These are phyloP conservation scores for Hucho hucho DNA, from an alignment of 2,113 vertebrate genomes.

Conservation along the genomic window DNA sequence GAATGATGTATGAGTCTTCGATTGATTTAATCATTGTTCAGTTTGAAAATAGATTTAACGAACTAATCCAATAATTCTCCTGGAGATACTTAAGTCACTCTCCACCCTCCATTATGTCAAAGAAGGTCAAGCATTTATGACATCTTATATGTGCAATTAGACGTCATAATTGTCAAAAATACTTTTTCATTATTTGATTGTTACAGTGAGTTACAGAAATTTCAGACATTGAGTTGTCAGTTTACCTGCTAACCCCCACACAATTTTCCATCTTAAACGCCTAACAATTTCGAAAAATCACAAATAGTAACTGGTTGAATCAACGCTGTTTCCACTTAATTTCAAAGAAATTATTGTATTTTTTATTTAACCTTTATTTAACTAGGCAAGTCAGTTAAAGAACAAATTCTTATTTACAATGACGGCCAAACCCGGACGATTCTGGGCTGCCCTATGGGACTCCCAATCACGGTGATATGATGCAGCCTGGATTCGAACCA, in stretches of 20 bases:
- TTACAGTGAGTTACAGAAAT: not conserved
- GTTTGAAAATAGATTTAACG: not conserved
- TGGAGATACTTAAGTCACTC: not conserved
- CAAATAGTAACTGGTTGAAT: too few species aligned
- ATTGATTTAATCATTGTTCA: not conserved
- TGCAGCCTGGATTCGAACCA: too few species aligned
- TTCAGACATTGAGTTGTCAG: not conserved
- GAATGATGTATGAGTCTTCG: not conserved
- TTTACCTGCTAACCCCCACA: not conserved
- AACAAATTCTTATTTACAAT: too few species aligned
- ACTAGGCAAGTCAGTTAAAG: too few species aligned
- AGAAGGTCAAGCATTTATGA: conserved; percentile 28
- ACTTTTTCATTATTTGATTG: not conserved
- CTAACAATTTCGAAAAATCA: too few species aligned
- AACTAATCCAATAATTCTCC: not conserved
- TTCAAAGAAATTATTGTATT: too few species aligned
- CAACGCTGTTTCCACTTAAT: too few species aligned
- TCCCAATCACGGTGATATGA: too few species aligned
- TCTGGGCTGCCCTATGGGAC: too few species aligned
- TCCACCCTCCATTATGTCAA: not conserved
- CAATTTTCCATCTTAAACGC: not conserved
- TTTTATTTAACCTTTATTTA: too few species aligned
- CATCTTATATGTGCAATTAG: conserved; percentile 31
- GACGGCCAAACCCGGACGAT: too few species aligned
- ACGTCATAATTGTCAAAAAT: conserved; percentile 3